Evolutionary conservation across 2,797 vertebrate genomes (phyloP), one percentile per base, ranked within the genome.

Genomic region (Carcharodon carcharias): DNA sequence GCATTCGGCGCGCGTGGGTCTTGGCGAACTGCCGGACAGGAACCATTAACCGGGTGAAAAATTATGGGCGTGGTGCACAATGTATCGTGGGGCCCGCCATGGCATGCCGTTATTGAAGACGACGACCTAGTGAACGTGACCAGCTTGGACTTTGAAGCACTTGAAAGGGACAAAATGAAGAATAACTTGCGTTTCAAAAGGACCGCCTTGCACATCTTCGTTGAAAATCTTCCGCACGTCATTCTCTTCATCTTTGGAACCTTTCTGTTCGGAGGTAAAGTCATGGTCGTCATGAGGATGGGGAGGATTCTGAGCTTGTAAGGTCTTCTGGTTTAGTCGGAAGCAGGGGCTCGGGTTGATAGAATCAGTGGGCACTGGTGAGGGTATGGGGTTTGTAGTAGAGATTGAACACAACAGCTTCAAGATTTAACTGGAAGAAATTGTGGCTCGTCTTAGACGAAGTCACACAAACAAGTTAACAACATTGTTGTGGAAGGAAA

Each of bases 201-300:
- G 40, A 0, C 18, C 23, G 0, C 0, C n/a, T 26, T 45, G 18
- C 0, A 11, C 5, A 18, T 95, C 50, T 16, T 95, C 45, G 67
- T 0, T 7, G 11, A 95, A 2, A 6, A 96, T 31, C 96, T 96
- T n/a, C 96, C 96, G 73, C 80, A 58, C 23, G 96, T 96, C 91
- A 91, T 96, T 63, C 95, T 96, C 31, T 96, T 96, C 85, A 95
- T 96, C n/a, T 96, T 96, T 96, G 96, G 96, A 61, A 80, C 89
- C 54, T 96, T 95, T 82, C 82, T 96, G 23, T 96, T 96, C 54
- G 96, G 96, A 96, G 96, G 96, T 96, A 93, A 94, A 95, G 40
- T 71, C 65, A 14, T 23, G n/a, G 23, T 4, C 7, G 61, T n/a
- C 14, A 63, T 92, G 14, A 12, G 31, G 14, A 56, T 50, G 9